These are phyloP conservation scores for Stomatorhinus ivindoensis DNA, from an alignment of 2,113 vertebrate genomes.

Conservation along the genomic window DNA sequence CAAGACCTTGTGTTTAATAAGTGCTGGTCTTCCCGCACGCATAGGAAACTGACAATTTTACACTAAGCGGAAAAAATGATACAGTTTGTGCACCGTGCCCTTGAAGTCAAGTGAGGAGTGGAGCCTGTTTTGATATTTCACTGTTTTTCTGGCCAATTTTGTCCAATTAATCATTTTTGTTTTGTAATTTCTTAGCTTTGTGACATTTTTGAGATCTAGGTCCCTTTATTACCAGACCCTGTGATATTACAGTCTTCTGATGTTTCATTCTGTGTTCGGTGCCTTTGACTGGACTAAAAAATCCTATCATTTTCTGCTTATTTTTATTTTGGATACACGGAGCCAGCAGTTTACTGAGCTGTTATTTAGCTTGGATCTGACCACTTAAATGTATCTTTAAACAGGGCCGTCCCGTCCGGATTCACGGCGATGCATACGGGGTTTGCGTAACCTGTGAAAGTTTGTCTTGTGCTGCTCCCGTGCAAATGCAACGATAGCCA, in stretches of 20 bases:
- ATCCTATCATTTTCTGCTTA: slow-evolving; percentile 37
- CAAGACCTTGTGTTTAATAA: slow-evolving; percentile 54
- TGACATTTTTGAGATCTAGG: slow-evolving; percentile 56
- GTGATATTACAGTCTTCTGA: slow-evolving; percentile 55
- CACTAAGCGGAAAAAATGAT: slow-evolving; percentile 70
- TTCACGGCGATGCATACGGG: not conserved
- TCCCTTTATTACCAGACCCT: slow-evolving; percentile 53
- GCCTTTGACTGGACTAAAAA: slow-evolving; percentile 43
- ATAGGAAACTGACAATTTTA: slow-evolving; percentile 59
- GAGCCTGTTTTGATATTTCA: slow-evolving; percentile 72
- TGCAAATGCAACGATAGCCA: not conserved
- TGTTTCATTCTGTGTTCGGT: slow-evolving; percentile 47
- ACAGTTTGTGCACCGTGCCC: slow-evolving; percentile 55
- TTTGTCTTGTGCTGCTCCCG: not conserved
- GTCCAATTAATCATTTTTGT: slow-evolving; percentile 66
- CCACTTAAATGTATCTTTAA: not conserved
- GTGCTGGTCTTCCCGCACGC: slow-evolving; percentile 40
- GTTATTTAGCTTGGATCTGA: not conserved
- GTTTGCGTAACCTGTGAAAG: not conserved
- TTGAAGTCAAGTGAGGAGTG: slow-evolving; percentile 60
- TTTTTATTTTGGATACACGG: slow-evolving; percentile 22
- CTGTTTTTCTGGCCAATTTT: slow-evolving; percentile 63
- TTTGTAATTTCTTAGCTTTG: slow-evolving; percentile 53
- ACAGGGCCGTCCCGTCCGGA: not conserved
- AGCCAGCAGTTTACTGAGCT: not conserved